phyloP scores from a whole-genome alignment of 2,888 invertebrate species.

The Tyria jacobaeae region DNA sequence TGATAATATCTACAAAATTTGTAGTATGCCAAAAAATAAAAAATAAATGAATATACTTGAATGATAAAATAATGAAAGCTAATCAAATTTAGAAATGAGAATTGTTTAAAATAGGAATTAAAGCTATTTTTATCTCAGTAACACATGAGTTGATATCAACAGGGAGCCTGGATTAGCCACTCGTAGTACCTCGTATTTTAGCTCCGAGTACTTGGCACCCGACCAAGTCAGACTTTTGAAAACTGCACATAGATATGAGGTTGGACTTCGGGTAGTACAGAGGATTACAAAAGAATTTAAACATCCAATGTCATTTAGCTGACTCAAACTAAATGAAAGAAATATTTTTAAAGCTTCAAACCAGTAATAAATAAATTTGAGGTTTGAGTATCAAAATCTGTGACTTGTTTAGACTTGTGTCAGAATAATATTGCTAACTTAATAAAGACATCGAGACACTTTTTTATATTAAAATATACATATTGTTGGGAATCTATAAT shows the following conservation, averaged over 20 bases:
- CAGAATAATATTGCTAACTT: too few relatives aligned
- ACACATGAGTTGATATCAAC: conserved; percentile 46
- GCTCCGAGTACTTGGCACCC: conserved; percentile 35
- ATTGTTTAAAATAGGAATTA: neutral
- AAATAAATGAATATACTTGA: neutral
- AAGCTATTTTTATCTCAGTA: conserved; percentile 35
- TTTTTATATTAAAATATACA: too few relatives aligned
- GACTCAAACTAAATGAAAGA: neutral
- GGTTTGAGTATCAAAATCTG: neutral
- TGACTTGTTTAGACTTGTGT: too few relatives aligned
- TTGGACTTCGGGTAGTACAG: conserved; percentile 13
- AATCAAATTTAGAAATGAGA: neutral
- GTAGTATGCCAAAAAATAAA: too few relatives aligned
- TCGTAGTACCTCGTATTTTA: conserved; percentile 44
- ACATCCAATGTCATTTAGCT: neutral
- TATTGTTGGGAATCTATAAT: too few relatives aligned
- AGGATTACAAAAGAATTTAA: conserved; percentile 3
- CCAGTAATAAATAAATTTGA: too few relatives aligned
- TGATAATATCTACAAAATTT: too few relatives aligned
- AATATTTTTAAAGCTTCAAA: too few relatives aligned
- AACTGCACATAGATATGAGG: conserved; percentile 17
- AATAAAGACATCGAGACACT: too few relatives aligned
- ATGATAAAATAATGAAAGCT: neutral
- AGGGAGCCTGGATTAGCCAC: conserved; percentile 40
- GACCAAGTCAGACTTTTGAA: conserved; percentile 43